Evolutionary conservation across 2,888 invertebrate genomes (phyloP).

Genomic region (Nebria salina): DNA sequence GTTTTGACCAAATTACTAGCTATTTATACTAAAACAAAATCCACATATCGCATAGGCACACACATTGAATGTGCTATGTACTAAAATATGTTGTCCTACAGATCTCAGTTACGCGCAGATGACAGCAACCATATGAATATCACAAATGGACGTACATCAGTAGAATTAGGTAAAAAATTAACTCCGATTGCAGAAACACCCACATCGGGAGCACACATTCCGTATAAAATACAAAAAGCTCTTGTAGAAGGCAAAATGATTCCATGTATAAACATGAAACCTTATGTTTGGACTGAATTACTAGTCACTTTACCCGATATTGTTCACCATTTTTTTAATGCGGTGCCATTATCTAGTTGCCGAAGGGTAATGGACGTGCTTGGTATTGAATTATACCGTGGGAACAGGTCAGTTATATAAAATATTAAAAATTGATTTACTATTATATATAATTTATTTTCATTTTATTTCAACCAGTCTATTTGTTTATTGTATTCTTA

Average conservation of each 20-base stretch:
- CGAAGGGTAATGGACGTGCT: constrained; percentile 84
- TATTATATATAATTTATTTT: too few relatives aligned
- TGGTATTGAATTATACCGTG: constrained; percentile 81
- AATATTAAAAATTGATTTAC: too few relatives aligned
- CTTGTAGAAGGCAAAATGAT: constrained; percentile 83
- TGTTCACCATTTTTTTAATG: constrained; percentile 82
- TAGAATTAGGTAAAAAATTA: constrained; percentile 68
- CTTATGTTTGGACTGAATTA: constrained; percentile 82
- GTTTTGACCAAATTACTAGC: background rate
- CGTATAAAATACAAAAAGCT: constrained; percentile 84
- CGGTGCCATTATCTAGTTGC: constrained; percentile 77
- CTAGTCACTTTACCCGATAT: constrained; percentile 86
- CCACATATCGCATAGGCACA: background rate
- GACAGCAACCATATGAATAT: constrained; percentile 51
- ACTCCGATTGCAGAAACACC: constrained; percentile 77
- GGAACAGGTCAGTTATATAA: constrained; percentile 76
- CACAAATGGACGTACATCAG: constrained; percentile 56
- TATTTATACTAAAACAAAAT: background rate
- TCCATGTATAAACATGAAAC: constrained; percentile 88
- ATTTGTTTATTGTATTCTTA: too few relatives aligned
- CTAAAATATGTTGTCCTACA: constrained; percentile 8
- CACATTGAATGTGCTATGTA: background rate
- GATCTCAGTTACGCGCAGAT: constrained; percentile 39
- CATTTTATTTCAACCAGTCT: too few relatives aligned
- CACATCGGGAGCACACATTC: constrained; percentile 73